These are phyloP conservation scores for Margarornis squamiger DNA, from an alignment of 2,797 vertebrate species.

Conservation along the genomic window DNA sequence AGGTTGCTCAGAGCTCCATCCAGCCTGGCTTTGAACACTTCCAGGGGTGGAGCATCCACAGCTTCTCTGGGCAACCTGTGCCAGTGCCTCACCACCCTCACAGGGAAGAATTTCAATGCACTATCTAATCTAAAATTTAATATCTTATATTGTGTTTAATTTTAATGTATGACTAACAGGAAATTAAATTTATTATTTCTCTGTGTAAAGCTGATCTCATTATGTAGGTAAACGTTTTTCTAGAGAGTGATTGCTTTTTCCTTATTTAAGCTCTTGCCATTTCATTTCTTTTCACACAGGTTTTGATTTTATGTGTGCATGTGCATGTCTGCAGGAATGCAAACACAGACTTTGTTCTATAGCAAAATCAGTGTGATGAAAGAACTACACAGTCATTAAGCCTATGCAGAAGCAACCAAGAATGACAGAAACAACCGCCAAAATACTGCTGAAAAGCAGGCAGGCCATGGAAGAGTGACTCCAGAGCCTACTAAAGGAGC, in stretches of 20 bases:
- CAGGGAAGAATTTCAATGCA: neutral
- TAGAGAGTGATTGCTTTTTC: neutral
- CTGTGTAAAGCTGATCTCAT: neutral
- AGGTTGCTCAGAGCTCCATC: neutral
- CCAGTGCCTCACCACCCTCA: neutral
- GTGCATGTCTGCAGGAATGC: neutral
- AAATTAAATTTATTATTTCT: neutral
- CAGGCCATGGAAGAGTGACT: neutral
- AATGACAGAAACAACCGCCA: neutral
- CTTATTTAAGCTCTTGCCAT: neutral
- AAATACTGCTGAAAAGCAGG: neutral
- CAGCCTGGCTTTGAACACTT: neutral
- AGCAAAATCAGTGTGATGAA: neutral
- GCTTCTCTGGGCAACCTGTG: neutral
- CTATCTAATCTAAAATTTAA: neutral
- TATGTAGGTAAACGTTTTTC: neutral
- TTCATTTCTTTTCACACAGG: neutral
- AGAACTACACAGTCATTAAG: neutral
- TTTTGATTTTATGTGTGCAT: neutral
- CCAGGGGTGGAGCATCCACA: neutral
- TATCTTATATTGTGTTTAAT: neutral
- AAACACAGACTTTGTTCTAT: neutral
- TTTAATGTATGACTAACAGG: neutral
- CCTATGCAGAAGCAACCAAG: neutral
- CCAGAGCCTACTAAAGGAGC: neutral